Conservation (phyloP, 2,113 vertebrate species). For the Mixornis gularis region DNA sequence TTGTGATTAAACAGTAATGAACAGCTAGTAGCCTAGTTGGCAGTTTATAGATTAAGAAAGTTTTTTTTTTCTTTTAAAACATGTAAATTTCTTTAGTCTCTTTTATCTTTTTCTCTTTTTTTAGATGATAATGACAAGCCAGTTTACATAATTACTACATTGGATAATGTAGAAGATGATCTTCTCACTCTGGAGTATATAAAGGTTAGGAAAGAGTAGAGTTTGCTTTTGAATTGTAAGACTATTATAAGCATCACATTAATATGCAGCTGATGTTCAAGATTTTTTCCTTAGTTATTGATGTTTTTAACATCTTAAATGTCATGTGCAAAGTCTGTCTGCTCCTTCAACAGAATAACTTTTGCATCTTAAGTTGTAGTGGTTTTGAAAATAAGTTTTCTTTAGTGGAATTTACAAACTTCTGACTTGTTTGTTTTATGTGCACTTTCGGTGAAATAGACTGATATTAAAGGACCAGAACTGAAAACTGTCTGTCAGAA, state of each 20-base stretch:
- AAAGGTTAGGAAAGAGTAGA: conserved; percentile 73
- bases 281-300: neutral
- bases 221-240: neutral
- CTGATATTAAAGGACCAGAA: conserved; percentile 83
- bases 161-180: conserved; percentile 90
- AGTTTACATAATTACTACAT: conserved; percentile 89
- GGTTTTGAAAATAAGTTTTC: neutral
- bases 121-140: conserved; percentile 86
- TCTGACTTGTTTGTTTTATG: neutral
- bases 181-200: conserved; percentile 87
- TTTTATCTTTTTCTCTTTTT: neutral
- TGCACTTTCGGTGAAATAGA: conserved; percentile 65
- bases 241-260: neutral
- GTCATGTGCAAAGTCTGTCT: neutral
- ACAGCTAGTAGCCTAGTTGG: neutral
- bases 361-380: neutral
- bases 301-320: neutral
- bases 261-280: neutral
- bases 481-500: conserved; percentile 83
- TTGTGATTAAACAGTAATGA: neutral
- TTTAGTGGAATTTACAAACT: neutral
- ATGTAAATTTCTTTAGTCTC: neutral
- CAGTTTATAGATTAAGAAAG: neutral
- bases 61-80: neutral
- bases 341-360: neutral